Evolutionary conservation across 1,140 invertebrate species (phyloP), one percentile per base, ranked within the genome.

Genomic region (Mamestra configurata): DNA sequence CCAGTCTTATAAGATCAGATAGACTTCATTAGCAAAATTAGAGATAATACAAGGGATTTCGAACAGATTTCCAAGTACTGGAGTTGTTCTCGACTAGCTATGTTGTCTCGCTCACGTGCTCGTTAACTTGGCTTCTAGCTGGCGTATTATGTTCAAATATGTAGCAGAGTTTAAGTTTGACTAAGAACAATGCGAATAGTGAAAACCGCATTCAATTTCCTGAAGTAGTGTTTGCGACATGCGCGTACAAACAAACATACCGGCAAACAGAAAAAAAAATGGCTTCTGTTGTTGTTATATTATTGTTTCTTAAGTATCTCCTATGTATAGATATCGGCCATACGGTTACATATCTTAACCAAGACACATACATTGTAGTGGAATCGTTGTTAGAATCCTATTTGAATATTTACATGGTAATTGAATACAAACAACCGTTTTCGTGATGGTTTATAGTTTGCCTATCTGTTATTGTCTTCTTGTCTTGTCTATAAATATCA

Each of bases 1-100:
- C 2, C 46, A 66, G 43, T 27, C 22, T 49, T 4, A 43, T 31
- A 57, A 46, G 37, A 75, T 59, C 18, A 59, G 53, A 43, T 61
- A 35, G 22, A 37, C 43, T 72, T 55, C 46, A 72, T 72, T 61
- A 59, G 20, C 61, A 59, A 43, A 59, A 75, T 75, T 75, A 66
- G n/a, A 24, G 35, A 24, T 53, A 75, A 46, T 75, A 75, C 31
- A 40, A 20, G 35, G 20, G 20, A 40, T 40, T 66, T 35, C 57
- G 27, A 57, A 24, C 53, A 24, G 22, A 57, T 57, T 27, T 13
- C 13, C 11, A 13, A 57, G 53, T 24, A 27, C 53, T 24, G 6
- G 13, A 13, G 27, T 35, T 22, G 22, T 66, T 37, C 27, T 31
- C 27, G 24, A 11, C 31, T 20, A 37, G n/a, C n/a, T n/a, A n/a